Evolutionary conservation across 2,113 vertebrate species (phyloP).

Genomic region (Cervus canadensis): DNA sequence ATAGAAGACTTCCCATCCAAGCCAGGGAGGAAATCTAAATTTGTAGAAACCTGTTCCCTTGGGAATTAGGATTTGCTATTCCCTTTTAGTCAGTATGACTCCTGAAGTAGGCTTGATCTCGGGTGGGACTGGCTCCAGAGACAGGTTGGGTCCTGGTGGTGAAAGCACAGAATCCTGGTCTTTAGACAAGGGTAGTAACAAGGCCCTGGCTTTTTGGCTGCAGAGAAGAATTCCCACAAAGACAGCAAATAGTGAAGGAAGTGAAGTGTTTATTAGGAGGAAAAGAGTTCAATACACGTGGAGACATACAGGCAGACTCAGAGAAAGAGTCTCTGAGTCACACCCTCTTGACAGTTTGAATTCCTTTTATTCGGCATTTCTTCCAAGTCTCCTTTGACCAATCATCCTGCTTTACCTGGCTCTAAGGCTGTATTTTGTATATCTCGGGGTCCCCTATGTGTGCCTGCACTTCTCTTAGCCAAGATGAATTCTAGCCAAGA

Average conservation of each 20-base stretch:
- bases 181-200: background rate
- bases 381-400: background rate
- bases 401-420: background rate
- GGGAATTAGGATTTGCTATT: background rate
- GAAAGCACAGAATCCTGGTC: background rate
- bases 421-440: background rate
- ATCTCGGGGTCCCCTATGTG: background rate
- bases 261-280: background rate
- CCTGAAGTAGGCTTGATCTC: background rate
- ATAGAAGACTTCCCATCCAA: background rate
- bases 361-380: background rate
- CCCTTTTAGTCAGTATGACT: background rate
- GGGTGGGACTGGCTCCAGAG: background rate
- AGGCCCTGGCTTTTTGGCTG: background rate
- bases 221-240: background rate
- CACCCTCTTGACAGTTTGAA: background rate
- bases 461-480: background rate
- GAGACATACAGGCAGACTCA: background rate
- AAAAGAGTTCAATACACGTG: background rate
- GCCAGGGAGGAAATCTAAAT: background rate
- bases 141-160: background rate
- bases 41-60: background rate
- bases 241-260: background rate
- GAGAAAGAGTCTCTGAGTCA: background rate
- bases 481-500: background rate